Conservation (phyloP, 2,113 vertebrate species). For the Lathamus discolor region DNA sequence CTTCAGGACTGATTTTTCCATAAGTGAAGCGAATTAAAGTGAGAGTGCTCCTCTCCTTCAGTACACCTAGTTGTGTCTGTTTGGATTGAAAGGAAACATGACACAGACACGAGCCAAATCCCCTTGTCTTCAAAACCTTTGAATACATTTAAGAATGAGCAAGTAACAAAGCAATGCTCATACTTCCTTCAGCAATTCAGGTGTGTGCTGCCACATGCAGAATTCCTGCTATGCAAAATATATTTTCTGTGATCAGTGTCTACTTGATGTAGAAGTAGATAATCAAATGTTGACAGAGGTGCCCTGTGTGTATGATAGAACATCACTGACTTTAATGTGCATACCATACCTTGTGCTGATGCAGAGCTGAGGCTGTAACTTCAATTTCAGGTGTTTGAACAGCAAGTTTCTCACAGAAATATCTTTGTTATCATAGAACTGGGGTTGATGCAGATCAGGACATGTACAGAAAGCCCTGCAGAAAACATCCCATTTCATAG, state of each 20-base stretch:
- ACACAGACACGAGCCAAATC: background rate
- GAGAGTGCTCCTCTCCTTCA: background rate
- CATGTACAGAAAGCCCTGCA: background rate
- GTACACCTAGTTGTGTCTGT: background rate
- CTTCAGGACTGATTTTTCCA: background rate
- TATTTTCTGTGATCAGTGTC: background rate
- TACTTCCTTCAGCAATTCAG: background rate
- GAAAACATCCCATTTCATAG: background rate
- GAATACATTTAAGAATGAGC: background rate
- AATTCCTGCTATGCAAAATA: background rate
- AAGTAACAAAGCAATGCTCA: background rate
- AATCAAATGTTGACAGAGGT: background rate
- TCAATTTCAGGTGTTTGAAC: background rate
- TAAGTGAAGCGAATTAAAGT: background rate
- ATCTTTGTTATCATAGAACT: background rate
- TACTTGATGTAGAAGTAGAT: background rate
- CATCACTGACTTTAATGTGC: background rate
- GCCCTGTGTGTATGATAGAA: background rate
- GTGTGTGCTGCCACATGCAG: background rate
- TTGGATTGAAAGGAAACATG: background rate
- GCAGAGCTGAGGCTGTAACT: background rate
- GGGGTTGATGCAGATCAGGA: background rate
- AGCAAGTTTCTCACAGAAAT: constrained; percentile 3
- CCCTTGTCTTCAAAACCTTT: background rate
- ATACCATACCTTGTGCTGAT: background rate